These are phyloP conservation scores for Melopsittacus undulatus DNA, from an alignment of 2,797 vertebrate species.

Conservation along the genomic window DNA sequence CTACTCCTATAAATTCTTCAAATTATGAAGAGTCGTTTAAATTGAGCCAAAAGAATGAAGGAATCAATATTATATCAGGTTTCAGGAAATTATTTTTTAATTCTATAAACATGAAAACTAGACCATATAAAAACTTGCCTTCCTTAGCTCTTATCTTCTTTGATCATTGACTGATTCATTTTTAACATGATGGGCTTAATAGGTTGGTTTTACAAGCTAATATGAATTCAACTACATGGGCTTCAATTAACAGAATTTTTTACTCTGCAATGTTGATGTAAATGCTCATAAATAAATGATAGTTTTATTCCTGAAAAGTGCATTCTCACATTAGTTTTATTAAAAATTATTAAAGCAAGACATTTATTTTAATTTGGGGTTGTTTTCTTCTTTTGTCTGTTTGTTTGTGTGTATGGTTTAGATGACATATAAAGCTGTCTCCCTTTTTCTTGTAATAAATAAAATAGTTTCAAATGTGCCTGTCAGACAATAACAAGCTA, in stretches of 20 bases:
- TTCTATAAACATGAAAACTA: slow-evolving; percentile 22
- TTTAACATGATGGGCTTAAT: neutral
- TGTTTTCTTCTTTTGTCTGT: neutral
- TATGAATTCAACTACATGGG: slow-evolving; percentile 41
- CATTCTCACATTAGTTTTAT: slow-evolving; percentile 47
- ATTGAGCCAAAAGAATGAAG: neutral
- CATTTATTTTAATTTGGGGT: neutral
- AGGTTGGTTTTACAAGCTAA: slow-evolving; percentile 46
- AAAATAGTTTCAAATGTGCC: neutral
- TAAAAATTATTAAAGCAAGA: slow-evolving; percentile 47
- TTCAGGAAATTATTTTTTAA: neutral
- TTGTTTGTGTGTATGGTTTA: neutral
- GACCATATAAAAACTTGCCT: neutral
- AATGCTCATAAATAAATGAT: slow-evolving; percentile 47
- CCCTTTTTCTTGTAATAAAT: slow-evolving; percentile 1
- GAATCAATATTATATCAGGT: neutral
- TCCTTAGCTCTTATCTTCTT: neutral
- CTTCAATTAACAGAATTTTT: slow-evolving; percentile 4
- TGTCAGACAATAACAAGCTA: neutral
- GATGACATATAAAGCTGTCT: neutral
- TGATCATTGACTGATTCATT: neutral
- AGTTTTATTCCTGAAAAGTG: slow-evolving; percentile 51
- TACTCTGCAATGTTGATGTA: neutral
- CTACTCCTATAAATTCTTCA: neutral
- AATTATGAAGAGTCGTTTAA: neutral